Evolutionary conservation across 2,888 invertebrate species (phyloP).

Genomic region (Cactoblastis cactorum): DNA sequence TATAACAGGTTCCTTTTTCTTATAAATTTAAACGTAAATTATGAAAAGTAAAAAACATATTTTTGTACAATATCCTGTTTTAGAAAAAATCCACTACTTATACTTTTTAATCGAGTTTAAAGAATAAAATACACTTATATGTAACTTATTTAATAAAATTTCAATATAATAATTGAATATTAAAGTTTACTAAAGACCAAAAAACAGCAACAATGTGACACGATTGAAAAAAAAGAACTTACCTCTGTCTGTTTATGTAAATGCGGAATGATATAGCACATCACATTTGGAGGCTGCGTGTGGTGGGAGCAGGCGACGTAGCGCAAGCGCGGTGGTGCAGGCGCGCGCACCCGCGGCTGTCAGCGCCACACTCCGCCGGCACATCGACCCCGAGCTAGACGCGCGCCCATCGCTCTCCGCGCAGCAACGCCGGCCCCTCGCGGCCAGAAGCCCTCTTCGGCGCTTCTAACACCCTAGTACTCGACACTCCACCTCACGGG

Average conservation of each 20-base stretch:
- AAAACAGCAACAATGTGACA: background rate
- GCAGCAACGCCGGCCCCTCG: slow-evolving; percentile 74
- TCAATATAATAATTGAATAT: too few relatives aligned
- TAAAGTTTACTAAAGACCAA: background rate
- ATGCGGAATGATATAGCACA: slow-evolving; percentile 34
- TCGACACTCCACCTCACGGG: slow-evolving; percentile 46
- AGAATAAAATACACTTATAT: too few relatives aligned
- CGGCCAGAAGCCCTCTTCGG: slow-evolving; percentile 72
- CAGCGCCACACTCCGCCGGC: slow-evolving; percentile 69
- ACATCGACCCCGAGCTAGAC: slow-evolving; percentile 66
- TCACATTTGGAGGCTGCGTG: slow-evolving; percentile 34
- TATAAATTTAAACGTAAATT: too few relatives aligned
- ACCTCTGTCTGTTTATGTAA: slow-evolving; percentile 34
- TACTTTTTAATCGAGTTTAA: too few relatives aligned
- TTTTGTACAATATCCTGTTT: too few relatives aligned
- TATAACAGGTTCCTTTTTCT: too few relatives aligned
- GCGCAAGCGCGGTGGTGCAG: slow-evolving; percentile 66
- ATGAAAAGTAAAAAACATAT: too few relatives aligned
- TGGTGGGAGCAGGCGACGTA: slow-evolving; percentile 40
- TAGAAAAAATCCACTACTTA: too few relatives aligned
- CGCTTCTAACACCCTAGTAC: slow-evolving; percentile 55
- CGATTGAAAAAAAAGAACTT: slow-evolving; percentile 25
- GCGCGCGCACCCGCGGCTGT: slow-evolving; percentile 57
- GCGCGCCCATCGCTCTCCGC: slow-evolving; percentile 63
- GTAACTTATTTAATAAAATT: too few relatives aligned